Percentiles rank a stretch among this genome's conserved stretches.
These are phyloP conservation scores for Pseudochaenichthys georgianus DNA, from an alignment of 2,797 vertebrate species.

Conservation along the genomic window DNA sequence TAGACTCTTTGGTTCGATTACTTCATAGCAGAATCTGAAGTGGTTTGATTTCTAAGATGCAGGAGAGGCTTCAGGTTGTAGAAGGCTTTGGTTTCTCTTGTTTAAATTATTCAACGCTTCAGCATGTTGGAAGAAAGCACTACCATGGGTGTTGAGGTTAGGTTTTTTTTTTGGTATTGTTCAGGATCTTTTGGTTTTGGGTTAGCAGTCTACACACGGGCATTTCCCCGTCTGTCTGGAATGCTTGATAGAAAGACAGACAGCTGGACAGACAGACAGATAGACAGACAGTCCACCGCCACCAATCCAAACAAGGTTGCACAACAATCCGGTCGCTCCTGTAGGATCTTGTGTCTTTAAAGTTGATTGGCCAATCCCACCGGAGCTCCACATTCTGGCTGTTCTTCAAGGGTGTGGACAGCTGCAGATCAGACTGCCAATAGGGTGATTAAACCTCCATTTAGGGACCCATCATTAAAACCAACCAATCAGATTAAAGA, in stretches of 20 bases:
- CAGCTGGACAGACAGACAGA: constrained; percentile 70
- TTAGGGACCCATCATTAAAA: constrained; percentile 85
- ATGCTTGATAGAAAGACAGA: constrained; percentile 76
- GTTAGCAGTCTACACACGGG: constrained; percentile 71
- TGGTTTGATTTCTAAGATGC: constrained; percentile 47
- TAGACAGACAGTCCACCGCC: constrained; percentile 74
- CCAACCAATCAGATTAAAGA: constrained; percentile 87
- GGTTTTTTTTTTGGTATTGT: constrained; percentile 54
- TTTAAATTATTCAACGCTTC: constrained; percentile 83
- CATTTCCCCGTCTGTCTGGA: constrained; percentile 63
- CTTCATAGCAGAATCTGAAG: constrained; percentile 47
- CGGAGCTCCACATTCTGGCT: constrained; percentile 85
- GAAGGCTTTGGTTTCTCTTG: constrained; percentile 75
- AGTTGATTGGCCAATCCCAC: constrained; percentile 88
- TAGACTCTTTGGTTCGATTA: constrained; percentile 81
- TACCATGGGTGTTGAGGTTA: constrained; percentile 81
- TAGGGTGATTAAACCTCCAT: constrained; percentile 85
- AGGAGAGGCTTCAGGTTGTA: constrained; percentile 54
- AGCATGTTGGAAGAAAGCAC: constrained; percentile 98
- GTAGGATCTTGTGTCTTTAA: constrained; percentile 79
- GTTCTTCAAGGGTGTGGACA: constrained; percentile 71
- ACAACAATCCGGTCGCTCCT: constrained; percentile 73
- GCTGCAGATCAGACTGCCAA: constrained; percentile 79
- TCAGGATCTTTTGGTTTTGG: constrained; percentile 51
- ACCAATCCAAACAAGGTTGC: constrained; percentile 84